phyloP scores from a whole-genome alignment of 2,113 vertebrate genomes.

The Silurus meridionalis region DNA sequence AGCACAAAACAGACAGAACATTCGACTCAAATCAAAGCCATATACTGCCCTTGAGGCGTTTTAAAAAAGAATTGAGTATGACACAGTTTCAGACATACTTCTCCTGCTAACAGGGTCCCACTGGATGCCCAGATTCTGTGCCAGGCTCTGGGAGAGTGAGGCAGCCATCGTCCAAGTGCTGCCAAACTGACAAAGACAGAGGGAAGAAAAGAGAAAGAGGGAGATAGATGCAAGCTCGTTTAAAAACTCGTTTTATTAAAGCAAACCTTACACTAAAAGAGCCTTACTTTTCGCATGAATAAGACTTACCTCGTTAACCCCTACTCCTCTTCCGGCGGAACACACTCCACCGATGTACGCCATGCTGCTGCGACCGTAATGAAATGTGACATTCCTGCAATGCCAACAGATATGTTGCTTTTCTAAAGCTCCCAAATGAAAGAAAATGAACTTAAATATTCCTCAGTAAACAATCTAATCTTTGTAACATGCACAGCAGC shows the following conservation, averaged over 20 bases:
- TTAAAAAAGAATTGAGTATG: constrained; percentile 5
- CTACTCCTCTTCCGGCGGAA: constrained; percentile 85
- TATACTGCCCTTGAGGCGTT: not conserved
- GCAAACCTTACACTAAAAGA: not conserved
- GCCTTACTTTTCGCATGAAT: not conserved
- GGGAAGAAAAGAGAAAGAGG: not conserved
- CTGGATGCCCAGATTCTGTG: constrained; percentile 96
- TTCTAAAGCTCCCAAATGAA: not conserved
- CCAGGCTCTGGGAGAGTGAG: constrained; percentile 89
- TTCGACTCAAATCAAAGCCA: constrained; percentile 14
- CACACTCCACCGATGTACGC: constrained; percentile 95
- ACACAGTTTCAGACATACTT: constrained; percentile 70
- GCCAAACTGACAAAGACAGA: constrained; percentile 80
- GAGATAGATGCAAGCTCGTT: not conserved
- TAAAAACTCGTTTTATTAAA: not conserved
- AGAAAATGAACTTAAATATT: not conserved
- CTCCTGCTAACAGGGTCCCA: constrained; percentile 91
- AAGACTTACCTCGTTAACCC: constrained; percentile 93
- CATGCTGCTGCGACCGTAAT: constrained; percentile 89
- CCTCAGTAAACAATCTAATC: not conserved
- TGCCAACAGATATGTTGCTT: not conserved
- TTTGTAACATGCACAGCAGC: not conserved
- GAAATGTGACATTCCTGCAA: constrained; percentile 89
- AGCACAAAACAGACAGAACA: constrained; percentile 31
- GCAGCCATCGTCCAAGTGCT: constrained; percentile 84